These are phyloP conservation scores for Oreohelix idahoensis DNA, from an alignment of 1,140 invertebrate species.

Conservation along the genomic window DNA sequence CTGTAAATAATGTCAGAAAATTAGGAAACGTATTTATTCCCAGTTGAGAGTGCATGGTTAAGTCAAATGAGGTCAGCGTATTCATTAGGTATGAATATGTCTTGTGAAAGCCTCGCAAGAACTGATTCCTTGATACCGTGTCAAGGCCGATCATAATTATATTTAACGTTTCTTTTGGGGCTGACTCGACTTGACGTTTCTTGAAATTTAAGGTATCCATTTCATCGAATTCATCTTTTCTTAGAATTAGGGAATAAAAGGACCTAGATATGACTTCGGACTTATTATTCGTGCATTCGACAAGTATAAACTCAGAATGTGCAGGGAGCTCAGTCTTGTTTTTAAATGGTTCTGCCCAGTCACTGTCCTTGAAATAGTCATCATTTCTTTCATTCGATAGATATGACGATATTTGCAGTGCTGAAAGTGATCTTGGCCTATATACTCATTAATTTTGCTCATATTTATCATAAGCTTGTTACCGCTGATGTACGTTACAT, in stretches of 20 bases:
- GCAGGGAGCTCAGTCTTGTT: not conserved
- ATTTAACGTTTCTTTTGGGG: slow-evolving; percentile 28
- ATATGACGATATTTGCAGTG: slow-evolving; percentile 14
- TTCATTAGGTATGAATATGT: slow-evolving; percentile 19
- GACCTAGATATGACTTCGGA: not conserved
- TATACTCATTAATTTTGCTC: not conserved
- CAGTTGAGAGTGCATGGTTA: slow-evolving; percentile 3
- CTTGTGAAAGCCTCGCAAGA: not conserved
- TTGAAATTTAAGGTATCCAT: not conserved
- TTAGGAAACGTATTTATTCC: slow-evolving; percentile 23
- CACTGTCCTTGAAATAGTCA: not conserved
- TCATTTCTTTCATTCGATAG: not conserved
- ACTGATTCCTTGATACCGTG: not conserved
- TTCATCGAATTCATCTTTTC: not conserved
- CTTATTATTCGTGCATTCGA: not conserved
- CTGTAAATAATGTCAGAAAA: not conserved
- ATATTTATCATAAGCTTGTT: not conserved
- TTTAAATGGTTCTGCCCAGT: slow-evolving; percentile 5
- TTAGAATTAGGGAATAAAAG: not conserved
- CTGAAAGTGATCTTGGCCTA: not conserved
- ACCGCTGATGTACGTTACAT: slow-evolving; percentile 6
- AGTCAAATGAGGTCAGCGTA: slow-evolving; percentile 1
- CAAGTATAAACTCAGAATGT: not conserved
- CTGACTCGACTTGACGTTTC: not conserved
- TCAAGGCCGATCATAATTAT: slow-evolving; percentile 11